A percentile compares a stretch with the other conserved stretches of the same genome.
Conservation (phyloP, 2,113 vertebrate species). For the Tenrec ecaudatus region DNA sequence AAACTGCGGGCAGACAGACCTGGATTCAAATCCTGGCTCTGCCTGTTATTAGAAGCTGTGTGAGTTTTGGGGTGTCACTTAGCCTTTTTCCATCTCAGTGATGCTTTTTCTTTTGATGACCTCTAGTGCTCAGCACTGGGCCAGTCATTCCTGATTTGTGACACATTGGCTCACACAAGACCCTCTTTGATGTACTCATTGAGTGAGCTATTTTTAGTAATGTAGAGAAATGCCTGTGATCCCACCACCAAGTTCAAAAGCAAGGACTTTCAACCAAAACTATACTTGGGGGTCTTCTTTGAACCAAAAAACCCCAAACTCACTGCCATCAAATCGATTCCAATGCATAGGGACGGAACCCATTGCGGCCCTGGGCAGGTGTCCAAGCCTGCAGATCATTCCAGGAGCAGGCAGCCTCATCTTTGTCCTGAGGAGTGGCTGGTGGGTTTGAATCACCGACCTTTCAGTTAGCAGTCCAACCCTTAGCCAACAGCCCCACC, state of each 20-base stretch:
- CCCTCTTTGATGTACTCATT: slow-evolving; percentile 27
- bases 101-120: slow-evolving; percentile 19
- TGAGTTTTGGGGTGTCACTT: neutral
- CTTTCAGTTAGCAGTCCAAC: too few relatives aligned
- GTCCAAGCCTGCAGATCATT: neutral
- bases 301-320: neutral
- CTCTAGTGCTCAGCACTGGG: neutral
- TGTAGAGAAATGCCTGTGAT: neutral
- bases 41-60: neutral
- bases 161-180: neutral
- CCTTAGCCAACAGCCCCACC: too few relatives aligned
- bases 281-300: neutral
- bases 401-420: neutral
- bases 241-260: slow-evolving; percentile 2
- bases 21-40: neutral
- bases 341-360: too few relatives aligned
- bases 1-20: neutral
- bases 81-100: neutral
- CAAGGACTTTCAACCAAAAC: neutral
- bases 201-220: slow-evolving; percentile 46
- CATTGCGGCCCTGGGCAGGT: too few relatives aligned
- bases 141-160: slow-evolving; percentile 10
- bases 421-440: too few relatives aligned
- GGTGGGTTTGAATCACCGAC: too few relatives aligned
- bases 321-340: too few relatives aligned